A percentile compares a stretch with the other conserved stretches of the same genome.
These are phyloP conservation scores for Carassius gibelio DNA, from an alignment of 2,113 vertebrate species.

Conservation along the genomic window DNA sequence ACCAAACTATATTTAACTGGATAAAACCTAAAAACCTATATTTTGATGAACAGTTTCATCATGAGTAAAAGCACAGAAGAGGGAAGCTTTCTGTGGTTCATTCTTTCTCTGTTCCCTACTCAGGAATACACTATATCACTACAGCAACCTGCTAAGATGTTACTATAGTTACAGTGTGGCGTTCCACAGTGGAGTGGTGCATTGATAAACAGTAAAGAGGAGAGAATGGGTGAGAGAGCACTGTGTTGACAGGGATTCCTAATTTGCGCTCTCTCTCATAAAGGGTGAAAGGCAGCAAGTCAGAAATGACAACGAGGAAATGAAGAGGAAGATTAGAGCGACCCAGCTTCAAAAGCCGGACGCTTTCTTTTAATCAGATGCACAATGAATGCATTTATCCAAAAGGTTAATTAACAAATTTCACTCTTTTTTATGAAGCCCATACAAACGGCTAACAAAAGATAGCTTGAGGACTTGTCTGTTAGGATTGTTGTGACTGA, in stretches of 20 bases:
- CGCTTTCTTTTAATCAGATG: background rate
- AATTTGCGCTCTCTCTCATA: conserved; percentile 20
- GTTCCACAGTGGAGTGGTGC: conserved; percentile 29
- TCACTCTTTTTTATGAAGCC: conserved; percentile 1
- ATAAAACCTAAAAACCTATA: background rate
- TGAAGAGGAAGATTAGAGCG: conserved; percentile 32
- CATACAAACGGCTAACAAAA: background rate
- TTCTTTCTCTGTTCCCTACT: conserved; percentile 20
- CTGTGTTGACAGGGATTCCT: conserved; percentile 13
- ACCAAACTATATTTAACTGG: background rate
- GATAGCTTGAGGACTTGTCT: conserved; percentile 12
- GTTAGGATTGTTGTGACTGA: background rate
- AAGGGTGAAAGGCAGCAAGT: conserved; percentile 30
- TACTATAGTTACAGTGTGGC: conserved; percentile 41
- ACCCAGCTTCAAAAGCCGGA: conserved; percentile 16
- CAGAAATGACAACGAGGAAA: conserved; percentile 11
- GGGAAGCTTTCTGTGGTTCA: background rate
- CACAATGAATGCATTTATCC: conserved; percentile 26
- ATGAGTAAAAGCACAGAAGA: background rate
- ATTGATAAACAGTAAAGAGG: conserved; percentile 39
- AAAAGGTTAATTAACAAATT: conserved; percentile 40
- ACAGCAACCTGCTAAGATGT: conserved; percentile 48
- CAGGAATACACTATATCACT: conserved; percentile 32
- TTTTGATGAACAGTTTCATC: background rate
- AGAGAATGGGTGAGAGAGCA: conserved; percentile 12